Base-by-base conservation (phyloP, 1,140 invertebrate species). In the Nasonia longicornis region DNA sequence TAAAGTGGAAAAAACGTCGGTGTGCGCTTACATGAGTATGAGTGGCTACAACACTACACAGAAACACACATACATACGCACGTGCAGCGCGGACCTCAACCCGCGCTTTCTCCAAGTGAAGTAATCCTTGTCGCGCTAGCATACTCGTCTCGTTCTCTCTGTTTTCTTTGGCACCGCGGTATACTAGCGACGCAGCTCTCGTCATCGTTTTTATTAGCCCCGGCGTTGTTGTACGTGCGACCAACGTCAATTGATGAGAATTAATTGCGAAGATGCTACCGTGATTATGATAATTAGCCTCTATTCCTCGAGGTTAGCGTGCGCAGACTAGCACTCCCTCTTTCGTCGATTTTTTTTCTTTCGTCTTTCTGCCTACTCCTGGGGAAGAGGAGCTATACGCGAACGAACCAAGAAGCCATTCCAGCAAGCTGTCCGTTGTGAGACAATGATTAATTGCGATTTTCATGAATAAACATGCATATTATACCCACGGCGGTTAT, bases 241-340 rank as follows among this genome's bases (percentile, higher is more conserved):
- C 69, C 66, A 73, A 77, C 74, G 67, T 77, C 80, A 31, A 81
- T 77, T 66, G 75, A 71, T 29, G 69, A 72, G 11, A 66, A 81
- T 77, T 81, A 73, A 77, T 81, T 81, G n/a, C 74, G 38, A 71
- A 81, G 75, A 81, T 77, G 38, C 75, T 71, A 77, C 80, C 69
- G 67, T 71, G 75, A 81, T 77, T 81, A 81, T 77, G 22, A 48
- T 77, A 77, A 81, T 81, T 77, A 81, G 48, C 10, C n/a, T 64
- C 52, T 58, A 58, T 58, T 58, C 16, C 1, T 12, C 38, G 42
- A 38, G 80, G 29, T 71, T 14, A 52, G 14, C 22, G 20, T n/a
- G 22, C 11, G 8, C 20, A 26, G 64, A 58, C 14, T n/a, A n/a
- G 16, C 14, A 26, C 11, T 74, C 63, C 3, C 22, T 79, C 3